These are phyloP conservation scores for Neomorphus geoffroyi DNA, from an alignment of 2,797 vertebrate species.

Conservation along the genomic window DNA sequence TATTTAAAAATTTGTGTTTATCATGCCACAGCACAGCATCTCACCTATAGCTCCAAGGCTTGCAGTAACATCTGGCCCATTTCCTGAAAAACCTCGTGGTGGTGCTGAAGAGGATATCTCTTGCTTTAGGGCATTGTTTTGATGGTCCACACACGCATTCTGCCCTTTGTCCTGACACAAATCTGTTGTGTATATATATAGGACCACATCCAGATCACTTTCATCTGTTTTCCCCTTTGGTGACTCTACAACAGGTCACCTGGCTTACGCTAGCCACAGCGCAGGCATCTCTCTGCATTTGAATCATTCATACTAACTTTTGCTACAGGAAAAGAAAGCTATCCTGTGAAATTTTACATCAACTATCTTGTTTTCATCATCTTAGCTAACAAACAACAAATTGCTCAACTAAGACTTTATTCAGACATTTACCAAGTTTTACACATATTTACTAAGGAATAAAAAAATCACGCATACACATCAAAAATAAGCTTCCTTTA, in stretches of 20 bases:
- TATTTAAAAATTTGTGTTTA: neutral
- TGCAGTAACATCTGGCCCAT: neutral
- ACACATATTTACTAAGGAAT: neutral
- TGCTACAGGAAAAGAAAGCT: neutral
- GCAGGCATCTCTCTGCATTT: neutral
- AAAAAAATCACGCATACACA: neutral
- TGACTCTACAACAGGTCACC: neutral
- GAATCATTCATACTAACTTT: fast-evolving
- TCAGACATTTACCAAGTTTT: neutral
- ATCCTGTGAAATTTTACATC: neutral
- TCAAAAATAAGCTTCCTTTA: neutral
- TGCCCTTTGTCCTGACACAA: neutral
- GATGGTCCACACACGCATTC: fast-evolving
- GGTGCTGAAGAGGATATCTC: neutral
- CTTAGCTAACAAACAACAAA: neutral
- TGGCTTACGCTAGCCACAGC: neutral
- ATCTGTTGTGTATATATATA: neutral
- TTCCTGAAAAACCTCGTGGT: neutral
- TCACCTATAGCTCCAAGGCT: neutral
- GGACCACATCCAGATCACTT: neutral
- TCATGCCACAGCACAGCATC: neutral
- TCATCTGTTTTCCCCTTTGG: neutral
- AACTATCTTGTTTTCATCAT: neutral
- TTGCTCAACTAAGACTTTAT: neutral
- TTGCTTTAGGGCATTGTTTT: neutral